Evolutionary conservation across 2,113 vertebrate genomes (phyloP), one percentile per base, ranked within the genome.

Genomic region (Macquaria australasica): DNA sequence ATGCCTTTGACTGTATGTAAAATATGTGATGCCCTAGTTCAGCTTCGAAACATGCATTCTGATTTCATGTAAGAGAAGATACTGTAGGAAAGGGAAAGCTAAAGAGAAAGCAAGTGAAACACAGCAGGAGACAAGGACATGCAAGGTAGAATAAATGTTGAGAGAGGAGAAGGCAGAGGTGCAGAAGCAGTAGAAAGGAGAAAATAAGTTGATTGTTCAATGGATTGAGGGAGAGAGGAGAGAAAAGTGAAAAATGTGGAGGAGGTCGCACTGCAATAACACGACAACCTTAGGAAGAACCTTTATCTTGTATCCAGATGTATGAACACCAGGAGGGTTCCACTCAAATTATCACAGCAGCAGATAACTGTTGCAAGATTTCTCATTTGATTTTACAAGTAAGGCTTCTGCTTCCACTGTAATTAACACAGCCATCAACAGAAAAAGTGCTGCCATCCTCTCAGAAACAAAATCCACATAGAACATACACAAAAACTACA

Each of bases 351-450:
- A 72, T 68, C 67, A 74, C 73, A 70, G 67, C 31, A 4, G 50
- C 62, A 82, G 53, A 80, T 53, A 67, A 62, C 60, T 68, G 21
- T 41, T 53, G 50, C 41, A 31, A 45, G 23, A 62, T 81, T 58
- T 77, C 41, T 64, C 63, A 1, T 37, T 50, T 84, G 75, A 82
- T 82, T 71, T 31, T 28, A 79, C 66, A 73, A 51, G 51, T 21
- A 16, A 73, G 34, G 41, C 60, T 64, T 56, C 1, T 21, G n/a
- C 23, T 48, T 71, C 28, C 64, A 34, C 45, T 70, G 58, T 75
- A 78, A 81, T 86, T 71, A 88, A 69, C 67, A 11, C n/a, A 75
- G 80, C n/a, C 28, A 50, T 64, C n/a, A 48, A 25, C 25, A 12
- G 7, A 60, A 56, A 41, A 16, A 31, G 21, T 14, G 20, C 45